Conservation (phyloP, 2,888 invertebrate genomes). For the Aradus depressus region DNA sequence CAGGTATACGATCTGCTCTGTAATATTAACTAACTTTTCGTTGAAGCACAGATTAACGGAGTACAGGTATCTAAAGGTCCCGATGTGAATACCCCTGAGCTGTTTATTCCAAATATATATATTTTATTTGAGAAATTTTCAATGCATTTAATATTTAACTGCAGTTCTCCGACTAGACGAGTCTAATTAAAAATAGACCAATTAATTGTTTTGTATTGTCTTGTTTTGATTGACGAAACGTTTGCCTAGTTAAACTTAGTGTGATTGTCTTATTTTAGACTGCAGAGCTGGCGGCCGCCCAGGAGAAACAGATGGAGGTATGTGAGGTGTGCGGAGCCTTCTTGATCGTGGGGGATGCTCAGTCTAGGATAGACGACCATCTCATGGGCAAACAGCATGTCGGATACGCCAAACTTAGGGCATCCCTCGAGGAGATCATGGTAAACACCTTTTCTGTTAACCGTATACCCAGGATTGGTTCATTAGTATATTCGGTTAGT, state of each 20-base stretch:
- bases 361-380: constrained; percentile 95
- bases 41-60: no score
- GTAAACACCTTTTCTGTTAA: constrained; percentile 32
- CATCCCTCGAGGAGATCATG: constrained; percentile 46
- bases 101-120: no score
- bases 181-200: no score
- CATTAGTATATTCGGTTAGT: no score
- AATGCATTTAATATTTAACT: no score
- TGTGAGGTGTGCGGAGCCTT: constrained; percentile 98
- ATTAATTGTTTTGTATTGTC: neutral
- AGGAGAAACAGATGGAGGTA: constrained; percentile 97
- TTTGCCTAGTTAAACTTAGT: neutral
- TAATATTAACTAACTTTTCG: no score
- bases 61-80: no score
- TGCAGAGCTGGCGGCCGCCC: constrained; percentile 72
- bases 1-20: no score
- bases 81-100: no score
- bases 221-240: neutral
- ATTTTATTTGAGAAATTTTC: no score
- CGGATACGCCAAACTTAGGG: constrained; percentile 60
- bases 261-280: constrained; percentile 53
- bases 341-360: constrained; percentile 97
- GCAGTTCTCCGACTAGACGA: no score
- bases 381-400: constrained; percentile 97
- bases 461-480: constrained; percentile 2